Evolutionary conservation across 2,113 vertebrate species (phyloP).

Genomic region (Physeter macrocephalus): DNA sequence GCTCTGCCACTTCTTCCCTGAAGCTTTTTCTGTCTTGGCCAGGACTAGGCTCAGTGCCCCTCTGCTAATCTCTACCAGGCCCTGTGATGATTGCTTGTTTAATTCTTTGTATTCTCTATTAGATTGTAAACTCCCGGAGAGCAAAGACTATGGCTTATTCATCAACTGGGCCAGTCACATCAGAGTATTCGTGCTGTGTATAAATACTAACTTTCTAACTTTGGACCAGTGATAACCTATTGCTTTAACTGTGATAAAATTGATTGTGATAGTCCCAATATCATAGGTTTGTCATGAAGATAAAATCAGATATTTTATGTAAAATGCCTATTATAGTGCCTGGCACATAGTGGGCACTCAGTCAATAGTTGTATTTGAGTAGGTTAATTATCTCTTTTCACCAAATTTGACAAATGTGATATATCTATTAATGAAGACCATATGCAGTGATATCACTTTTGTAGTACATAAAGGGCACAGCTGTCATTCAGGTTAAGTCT

Average conservation of each 20-base stretch:
- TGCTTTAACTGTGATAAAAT: not conserved
- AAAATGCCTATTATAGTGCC: not conserved
- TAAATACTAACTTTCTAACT: slow-evolving; percentile 20
- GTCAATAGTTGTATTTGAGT: not conserved
- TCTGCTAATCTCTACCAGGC: not conserved
- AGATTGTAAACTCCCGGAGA: not conserved
- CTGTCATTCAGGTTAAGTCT: slow-evolving; percentile 45
- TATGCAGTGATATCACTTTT: slow-evolving; percentile 36
- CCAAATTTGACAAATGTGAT: slow-evolving; percentile 29
- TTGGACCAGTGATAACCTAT: not conserved
- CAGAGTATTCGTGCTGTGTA: not conserved
- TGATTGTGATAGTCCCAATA: not conserved
- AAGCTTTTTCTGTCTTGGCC: not conserved
- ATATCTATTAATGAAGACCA: slow-evolving; percentile 47
- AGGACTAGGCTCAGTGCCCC: not conserved
- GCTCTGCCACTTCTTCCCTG: not conserved
- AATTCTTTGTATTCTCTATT: slow-evolving; percentile 6
- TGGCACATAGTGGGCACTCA: not conserved
- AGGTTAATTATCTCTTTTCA: slow-evolving; percentile 47
- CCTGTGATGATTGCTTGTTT: not conserved
- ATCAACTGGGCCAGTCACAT: not conserved
- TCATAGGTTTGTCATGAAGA: not conserved
- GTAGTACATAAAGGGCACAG: slow-evolving; percentile 25
- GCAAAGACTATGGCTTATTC: not conserved
- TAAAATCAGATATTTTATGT: not conserved